Evolutionary conservation across 2,888 invertebrate genomes (phyloP).

Genomic region (Macrosoma leucophasiata): DNA sequence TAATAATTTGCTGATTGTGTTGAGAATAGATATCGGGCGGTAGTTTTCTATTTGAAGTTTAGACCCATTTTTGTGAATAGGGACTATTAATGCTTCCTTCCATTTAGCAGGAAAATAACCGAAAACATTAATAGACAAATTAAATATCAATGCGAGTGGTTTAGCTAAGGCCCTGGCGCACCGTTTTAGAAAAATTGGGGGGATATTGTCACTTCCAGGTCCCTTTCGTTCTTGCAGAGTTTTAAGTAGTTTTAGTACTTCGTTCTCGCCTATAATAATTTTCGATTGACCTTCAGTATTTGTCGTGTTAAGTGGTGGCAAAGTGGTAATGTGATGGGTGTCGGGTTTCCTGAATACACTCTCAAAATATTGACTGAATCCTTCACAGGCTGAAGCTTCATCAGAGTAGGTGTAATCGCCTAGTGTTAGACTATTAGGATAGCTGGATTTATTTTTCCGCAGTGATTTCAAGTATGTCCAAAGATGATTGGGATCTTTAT

Average conservation of each 20-base stretch:
- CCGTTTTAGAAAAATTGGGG: too few species aligned
- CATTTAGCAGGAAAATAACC: conserved; percentile 6
- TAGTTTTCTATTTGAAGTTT: conserved; percentile 8
- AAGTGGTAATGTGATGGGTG: neutral
- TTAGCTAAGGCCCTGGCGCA: too few species aligned
- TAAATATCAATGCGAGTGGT: too few species aligned
- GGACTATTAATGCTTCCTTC: too few species aligned
- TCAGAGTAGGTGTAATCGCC: neutral
- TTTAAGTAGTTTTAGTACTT: too few species aligned
- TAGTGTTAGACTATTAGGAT: conserved; percentile 3
- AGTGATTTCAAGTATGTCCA: conserved; percentile 5
- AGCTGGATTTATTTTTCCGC: neutral
- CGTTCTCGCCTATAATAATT: too few species aligned
- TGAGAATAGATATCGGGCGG: too few species aligned
- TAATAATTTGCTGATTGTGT: too few species aligned
- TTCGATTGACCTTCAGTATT: too few species aligned
- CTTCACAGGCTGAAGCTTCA: conserved; percentile 1
- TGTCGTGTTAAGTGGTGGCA: neutral
- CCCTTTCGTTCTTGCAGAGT: too few species aligned
- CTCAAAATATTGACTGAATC: conserved; percentile 8
- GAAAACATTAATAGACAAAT: conserved; percentile 4
- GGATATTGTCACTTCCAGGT: conserved; percentile 7
- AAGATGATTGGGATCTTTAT: conserved; percentile 3
- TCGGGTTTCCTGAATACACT: conserved; percentile 4
- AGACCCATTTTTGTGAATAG: conserved; percentile 11